phyloP scores from a whole-genome alignment of 2,113 vertebrate genomes.

The Phrynosoma blainvillii region DNA sequence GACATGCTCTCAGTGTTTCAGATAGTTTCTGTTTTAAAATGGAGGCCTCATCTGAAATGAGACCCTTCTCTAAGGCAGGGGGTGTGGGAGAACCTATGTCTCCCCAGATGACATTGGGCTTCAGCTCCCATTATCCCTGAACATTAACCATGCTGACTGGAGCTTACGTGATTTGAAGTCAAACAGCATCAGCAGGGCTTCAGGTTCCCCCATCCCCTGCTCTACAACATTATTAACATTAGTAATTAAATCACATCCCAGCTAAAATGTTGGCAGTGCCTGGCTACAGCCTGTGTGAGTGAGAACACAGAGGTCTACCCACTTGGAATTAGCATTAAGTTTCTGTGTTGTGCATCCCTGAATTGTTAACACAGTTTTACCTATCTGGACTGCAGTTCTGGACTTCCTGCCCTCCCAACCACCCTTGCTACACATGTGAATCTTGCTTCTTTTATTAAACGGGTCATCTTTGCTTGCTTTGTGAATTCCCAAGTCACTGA shows the following conservation, averaged over 20 bases:
- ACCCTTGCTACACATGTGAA: neutral
- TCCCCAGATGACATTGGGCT: neutral
- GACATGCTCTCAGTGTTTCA: neutral
- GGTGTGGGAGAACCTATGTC: neutral
- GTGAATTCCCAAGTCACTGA: neutral
- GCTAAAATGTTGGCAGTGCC: neutral
- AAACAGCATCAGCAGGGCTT: neutral
- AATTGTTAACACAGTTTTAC: neutral
- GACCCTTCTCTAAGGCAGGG: neutral
- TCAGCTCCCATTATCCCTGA: neutral
- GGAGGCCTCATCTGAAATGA: neutral
- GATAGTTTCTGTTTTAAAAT: too few species aligned
- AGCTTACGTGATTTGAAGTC: neutral
- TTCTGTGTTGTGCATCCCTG: neutral
- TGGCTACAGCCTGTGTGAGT: too few species aligned
- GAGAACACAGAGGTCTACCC: neutral
- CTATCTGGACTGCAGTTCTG: neutral
- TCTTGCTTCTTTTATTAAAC: conserved; percentile 29
- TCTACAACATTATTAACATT: neutral
- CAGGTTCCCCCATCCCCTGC: neutral
- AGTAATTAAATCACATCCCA: neutral
- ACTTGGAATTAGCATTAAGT: neutral
- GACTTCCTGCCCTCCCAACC: neutral
- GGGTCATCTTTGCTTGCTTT: conserved; percentile 24
- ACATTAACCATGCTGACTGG: too few species aligned